Conservation (phyloP, 1,140 invertebrate genomes). For the Drosophila azteca region DNA sequence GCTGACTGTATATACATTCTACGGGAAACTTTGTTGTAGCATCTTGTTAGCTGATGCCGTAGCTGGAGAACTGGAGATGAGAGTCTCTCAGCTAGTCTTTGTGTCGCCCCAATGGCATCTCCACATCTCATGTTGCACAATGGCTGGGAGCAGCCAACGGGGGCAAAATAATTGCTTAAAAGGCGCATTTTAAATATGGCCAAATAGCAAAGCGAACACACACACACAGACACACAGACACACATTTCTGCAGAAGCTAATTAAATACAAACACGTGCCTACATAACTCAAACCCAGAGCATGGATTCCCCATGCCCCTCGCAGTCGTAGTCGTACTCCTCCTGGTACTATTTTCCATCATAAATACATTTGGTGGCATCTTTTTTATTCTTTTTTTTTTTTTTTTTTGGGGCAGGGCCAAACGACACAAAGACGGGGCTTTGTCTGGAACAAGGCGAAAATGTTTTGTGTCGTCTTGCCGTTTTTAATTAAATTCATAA, state of each 20-base stretch:
- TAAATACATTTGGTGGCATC: constrained; percentile 59
- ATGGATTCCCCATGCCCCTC: background rate
- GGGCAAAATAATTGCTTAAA: constrained; percentile 75
- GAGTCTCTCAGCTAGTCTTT: constrained; percentile 2
- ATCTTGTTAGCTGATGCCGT: constrained; percentile 33
- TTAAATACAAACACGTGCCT: constrained; percentile 78
- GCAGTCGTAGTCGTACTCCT: too few relatives aligned
- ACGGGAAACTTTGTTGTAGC: constrained; percentile 53
- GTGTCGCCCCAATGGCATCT: too few relatives aligned
- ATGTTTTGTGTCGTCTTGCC: constrained; percentile 58
- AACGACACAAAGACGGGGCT: constrained; percentile 44
- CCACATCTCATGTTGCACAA: constrained; percentile 58
- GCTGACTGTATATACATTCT: constrained; percentile 38
- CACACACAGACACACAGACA: constrained; percentile 6
- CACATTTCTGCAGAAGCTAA: constrained; percentile 59
- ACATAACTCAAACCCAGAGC: constrained; percentile 65
- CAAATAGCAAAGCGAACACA: constrained; percentile 62
- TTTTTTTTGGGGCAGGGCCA: constrained; percentile 1
- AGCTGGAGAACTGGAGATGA: constrained; percentile 30
- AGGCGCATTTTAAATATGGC: constrained; percentile 76
- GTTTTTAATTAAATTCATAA: constrained; percentile 81
- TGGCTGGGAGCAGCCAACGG: constrained; percentile 32
- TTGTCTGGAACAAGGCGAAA: constrained; percentile 37
- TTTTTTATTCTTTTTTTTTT: background rate
- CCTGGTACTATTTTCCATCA: constrained; percentile 36